Evolutionary conservation across 2,888 invertebrate genomes (phyloP).

Genomic region (Clepsis dumicolana): DNA sequence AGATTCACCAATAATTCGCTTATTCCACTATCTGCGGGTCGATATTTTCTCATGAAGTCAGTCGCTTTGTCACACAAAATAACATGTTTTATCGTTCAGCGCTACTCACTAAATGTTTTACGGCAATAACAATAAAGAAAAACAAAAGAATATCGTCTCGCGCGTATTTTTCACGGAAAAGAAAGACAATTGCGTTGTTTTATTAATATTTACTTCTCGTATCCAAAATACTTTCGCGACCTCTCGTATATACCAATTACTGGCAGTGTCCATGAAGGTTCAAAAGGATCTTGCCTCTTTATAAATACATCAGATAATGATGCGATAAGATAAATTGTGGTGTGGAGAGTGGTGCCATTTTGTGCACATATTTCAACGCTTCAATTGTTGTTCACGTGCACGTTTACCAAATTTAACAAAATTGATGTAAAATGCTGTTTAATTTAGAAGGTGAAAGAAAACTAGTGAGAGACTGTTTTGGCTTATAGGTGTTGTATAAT

Average conservation of each 20-base stretch:
- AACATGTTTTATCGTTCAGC: slow-evolving; percentile 80
- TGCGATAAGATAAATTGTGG: slow-evolving; percentile 11
- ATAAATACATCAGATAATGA: slow-evolving; percentile 37
- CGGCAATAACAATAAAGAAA: slow-evolving; percentile 85
- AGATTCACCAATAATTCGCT: slow-evolving; percentile 78
- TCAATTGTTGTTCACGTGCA: slow-evolving; percentile 4
- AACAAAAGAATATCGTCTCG: slow-evolving; percentile 83
- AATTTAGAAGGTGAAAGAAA: neutral
- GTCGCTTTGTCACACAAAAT: slow-evolving; percentile 86
- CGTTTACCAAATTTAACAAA: neutral
- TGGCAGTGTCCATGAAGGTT: slow-evolving; percentile 55
- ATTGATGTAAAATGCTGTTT: neutral
- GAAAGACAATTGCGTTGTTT: slow-evolving; percentile 74
- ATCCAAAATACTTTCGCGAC: slow-evolving; percentile 73
- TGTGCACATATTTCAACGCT: neutral
- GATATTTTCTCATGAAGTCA: slow-evolving; percentile 84
- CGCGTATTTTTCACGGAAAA: slow-evolving; percentile 76
- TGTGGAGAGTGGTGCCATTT: neutral
- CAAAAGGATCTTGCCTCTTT: slow-evolving; percentile 33
- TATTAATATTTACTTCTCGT: slow-evolving; percentile 80
- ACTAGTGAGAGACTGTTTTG: neutral
- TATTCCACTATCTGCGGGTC: slow-evolving; percentile 84
- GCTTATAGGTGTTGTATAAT: neutral
- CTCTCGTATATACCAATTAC: slow-evolving; percentile 69
- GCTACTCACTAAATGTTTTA: slow-evolving; percentile 82